phyloP scores from a whole-genome alignment of 1,140 invertebrate genomes.

The Hypothenemus hampei region DNA sequence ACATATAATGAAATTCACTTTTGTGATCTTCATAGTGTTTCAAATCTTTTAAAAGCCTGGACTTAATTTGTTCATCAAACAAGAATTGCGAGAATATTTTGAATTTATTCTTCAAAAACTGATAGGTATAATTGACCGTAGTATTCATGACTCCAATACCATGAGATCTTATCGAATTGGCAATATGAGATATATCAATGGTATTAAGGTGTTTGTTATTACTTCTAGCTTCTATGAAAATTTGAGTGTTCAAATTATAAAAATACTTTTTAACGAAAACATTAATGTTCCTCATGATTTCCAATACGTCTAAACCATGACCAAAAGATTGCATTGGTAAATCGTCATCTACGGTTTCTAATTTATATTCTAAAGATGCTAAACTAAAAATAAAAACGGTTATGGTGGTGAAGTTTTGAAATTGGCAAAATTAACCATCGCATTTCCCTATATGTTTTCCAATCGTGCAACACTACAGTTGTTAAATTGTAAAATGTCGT shows the following conservation, averaged over 20 bases:
- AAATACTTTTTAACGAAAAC: conserved; percentile 91
- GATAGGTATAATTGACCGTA: conserved; percentile 95
- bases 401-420: no score
- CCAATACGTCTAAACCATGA: conserved; percentile 95
- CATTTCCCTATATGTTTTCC: conserved; percentile 97
- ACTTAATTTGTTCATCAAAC: conserved; percentile 98
- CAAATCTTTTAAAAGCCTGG: conserved; percentile 85
- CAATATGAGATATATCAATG: conserved; percentile 91
- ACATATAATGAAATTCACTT: conserved; percentile 55
- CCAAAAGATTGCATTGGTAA: conserved; percentile 95
- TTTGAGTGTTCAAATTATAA: conserved; percentile 97
- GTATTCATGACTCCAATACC: conserved; percentile 97
- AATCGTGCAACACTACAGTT: conserved; percentile 94
- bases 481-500: conserved; percentile 97
- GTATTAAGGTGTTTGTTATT: conserved; percentile 95
- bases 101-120: conserved; percentile 92
- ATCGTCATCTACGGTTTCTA: conserved; percentile 82
- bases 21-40: conserved; percentile 63
- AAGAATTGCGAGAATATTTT: conserved; percentile 96
- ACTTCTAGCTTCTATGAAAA: conserved; percentile 89
- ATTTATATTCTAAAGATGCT: conserved; percentile 77
- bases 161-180: conserved; percentile 96
- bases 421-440: conserved; percentile 51
- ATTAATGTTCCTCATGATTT: conserved; percentile 96
- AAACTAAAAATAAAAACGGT: conserved; percentile 49